phyloP scores from a whole-genome alignment of 2,797 vertebrate genomes.

The Clarias fuscus region DNA sequence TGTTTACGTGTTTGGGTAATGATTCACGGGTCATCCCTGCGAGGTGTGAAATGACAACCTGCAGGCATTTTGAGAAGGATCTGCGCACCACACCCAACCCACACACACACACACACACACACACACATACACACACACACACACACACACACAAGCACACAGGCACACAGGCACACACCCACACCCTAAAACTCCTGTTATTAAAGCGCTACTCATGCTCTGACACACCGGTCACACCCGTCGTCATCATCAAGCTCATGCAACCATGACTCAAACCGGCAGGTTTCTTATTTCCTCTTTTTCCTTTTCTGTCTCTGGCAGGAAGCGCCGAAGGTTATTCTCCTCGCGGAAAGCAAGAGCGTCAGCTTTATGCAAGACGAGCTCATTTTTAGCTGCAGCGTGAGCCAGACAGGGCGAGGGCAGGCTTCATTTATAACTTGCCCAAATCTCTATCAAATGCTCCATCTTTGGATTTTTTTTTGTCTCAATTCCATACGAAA shows the following conservation, averaged over 20 bases:
- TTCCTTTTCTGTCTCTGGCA: conserved; percentile 56
- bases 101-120: conserved; percentile 25
- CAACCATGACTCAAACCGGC: conserved; percentile 55
- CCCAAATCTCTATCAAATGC: conserved; percentile 56
- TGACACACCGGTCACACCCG: conserved; percentile 67
- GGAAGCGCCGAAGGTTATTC: conserved; percentile 48
- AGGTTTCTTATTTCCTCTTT: conserved; percentile 45
- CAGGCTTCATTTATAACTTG: conserved; percentile 57
- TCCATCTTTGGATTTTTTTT: conserved; percentile 59
- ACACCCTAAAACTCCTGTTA: conserved; percentile 13
- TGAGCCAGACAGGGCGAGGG: conserved; percentile 42
- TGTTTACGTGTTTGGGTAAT: neutral
- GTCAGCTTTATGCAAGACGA: conserved; percentile 35
- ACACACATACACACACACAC: neutral
- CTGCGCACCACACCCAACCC: neutral
- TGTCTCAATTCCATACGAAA: conserved; percentile 43
- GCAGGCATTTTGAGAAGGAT: neutral
- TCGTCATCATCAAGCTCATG: conserved; percentile 47
- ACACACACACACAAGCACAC: neutral
- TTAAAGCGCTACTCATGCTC: conserved; percentile 51
- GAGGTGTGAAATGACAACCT: neutral
- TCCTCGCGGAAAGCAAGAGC: conserved; percentile 44
- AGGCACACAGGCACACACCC: neutral
- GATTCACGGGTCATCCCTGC: conserved; percentile 15
- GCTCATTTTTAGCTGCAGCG: conserved; percentile 63